phyloP scores from a whole-genome alignment of 2,888 invertebrate species.

The Papilio elwesi region DNA sequence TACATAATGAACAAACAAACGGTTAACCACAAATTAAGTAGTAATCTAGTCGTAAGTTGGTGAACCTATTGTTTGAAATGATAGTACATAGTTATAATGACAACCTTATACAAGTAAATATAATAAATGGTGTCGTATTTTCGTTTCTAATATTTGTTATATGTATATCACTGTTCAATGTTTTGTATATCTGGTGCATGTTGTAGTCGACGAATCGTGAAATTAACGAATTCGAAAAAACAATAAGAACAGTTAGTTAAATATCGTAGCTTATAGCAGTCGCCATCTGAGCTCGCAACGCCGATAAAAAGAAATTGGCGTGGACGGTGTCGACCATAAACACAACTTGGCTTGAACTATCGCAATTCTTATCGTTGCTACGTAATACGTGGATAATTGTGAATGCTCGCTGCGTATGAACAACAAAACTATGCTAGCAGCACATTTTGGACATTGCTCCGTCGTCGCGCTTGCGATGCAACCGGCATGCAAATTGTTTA shows the following conservation, averaged over 20 bases:
- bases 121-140: too few relatives aligned
- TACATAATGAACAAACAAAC: too few relatives aligned
- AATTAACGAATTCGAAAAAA: constrained; percentile 24
- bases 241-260: constrained; percentile 33
- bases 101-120: too few relatives aligned
- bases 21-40: too few relatives aligned
- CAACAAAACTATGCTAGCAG: constrained; percentile 45
- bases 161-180: too few relatives aligned
- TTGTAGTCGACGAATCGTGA: constrained; percentile 6
- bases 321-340: constrained; percentile 37
- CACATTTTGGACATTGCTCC: constrained; percentile 45
- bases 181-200: background rate
- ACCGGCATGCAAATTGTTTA: constrained; percentile 38
- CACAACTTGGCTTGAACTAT: constrained; percentile 38
- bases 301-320: constrained; percentile 40
- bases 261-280: constrained; percentile 33
- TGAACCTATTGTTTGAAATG: too few relatives aligned
- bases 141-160: too few relatives aligned
- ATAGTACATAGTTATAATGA: too few relatives aligned
- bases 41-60: too few relatives aligned
- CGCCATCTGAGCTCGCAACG: constrained; percentile 31
- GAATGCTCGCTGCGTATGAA: constrained; percentile 43
- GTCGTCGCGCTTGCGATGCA: constrained; percentile 44
- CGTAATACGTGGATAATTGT: constrained; percentile 38
- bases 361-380: constrained; percentile 30